phyloP scores from a whole-genome alignment of 2,113 vertebrate genomes.

The Eudyptes chrysolophus region DNA sequence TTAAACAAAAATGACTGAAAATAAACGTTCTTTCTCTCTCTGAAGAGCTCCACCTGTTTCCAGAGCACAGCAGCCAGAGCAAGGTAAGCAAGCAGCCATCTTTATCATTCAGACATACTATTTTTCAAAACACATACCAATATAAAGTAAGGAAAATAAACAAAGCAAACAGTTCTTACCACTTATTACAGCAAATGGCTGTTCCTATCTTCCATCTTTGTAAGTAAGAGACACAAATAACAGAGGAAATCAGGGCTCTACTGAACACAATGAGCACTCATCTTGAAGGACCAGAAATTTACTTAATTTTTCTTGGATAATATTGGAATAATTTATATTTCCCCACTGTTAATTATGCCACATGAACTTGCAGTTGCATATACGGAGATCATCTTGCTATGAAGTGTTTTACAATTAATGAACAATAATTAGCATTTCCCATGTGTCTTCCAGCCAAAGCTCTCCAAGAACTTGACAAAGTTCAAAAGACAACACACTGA shows the following conservation, averaged over 20 bases:
- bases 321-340: background rate
- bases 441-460: background rate
- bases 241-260: background rate
- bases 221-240: background rate
- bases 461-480: background rate
- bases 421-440: background rate
- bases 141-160: background rate
- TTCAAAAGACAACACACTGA: background rate
- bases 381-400: background rate
- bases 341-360: background rate
- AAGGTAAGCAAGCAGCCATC: background rate
- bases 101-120: background rate
- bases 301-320: background rate
- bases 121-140: background rate
- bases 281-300: background rate
- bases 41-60: background rate
- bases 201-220: background rate
- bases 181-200: background rate
- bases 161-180: background rate
- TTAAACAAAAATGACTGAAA: background rate
- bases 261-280: background rate
- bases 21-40: background rate
- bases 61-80: background rate
- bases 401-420: background rate
- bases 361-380: background rate